phyloP scores from a whole-genome alignment of 2,888 invertebrate genomes.

The Acronicta alni region DNA sequence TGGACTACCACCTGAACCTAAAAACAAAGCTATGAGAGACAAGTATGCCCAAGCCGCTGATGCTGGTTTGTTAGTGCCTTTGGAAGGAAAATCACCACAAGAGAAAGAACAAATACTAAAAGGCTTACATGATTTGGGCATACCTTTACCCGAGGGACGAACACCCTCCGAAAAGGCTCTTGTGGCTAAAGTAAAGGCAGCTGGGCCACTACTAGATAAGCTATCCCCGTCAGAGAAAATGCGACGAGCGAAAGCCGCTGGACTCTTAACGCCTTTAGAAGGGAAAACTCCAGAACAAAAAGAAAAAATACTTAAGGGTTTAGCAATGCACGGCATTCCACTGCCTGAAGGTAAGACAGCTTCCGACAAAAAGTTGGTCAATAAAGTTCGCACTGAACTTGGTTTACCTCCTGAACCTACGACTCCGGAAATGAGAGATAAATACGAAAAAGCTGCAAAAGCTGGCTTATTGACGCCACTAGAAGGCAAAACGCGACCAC shows the following conservation, averaged over 20 bases:
- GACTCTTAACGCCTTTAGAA: conserved; percentile 2
- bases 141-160: conserved; percentile 54
- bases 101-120: conserved; percentile 57
- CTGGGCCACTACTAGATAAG: background rate
- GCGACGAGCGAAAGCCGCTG: conserved; percentile 38
- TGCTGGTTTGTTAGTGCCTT: background rate
- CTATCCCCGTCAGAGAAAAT: conserved; percentile 16
- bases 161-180: conserved; percentile 57
- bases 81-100: background rate
- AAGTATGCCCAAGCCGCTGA: background rate
- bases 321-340: conserved; percentile 41
- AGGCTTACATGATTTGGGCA: background rate
- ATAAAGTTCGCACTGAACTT: conserved; percentile 42
- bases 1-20: background rate
- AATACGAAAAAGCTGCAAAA: conserved; percentile 44
- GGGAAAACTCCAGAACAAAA: conserved; percentile 13
- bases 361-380: conserved; percentile 53
- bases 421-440: conserved; percentile 27
- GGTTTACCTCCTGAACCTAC: conserved; percentile 59
- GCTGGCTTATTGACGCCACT: conserved; percentile 48
- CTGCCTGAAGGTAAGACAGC: conserved; percentile 28
- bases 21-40: background rate
- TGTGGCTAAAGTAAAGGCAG: conserved; percentile 21
- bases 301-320: conserved; percentile 14
- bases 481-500: conserved; percentile 43